Evolutionary conservation across 2,888 invertebrate genomes (phyloP).

Genomic region (Seira sanloemensis): DNA sequence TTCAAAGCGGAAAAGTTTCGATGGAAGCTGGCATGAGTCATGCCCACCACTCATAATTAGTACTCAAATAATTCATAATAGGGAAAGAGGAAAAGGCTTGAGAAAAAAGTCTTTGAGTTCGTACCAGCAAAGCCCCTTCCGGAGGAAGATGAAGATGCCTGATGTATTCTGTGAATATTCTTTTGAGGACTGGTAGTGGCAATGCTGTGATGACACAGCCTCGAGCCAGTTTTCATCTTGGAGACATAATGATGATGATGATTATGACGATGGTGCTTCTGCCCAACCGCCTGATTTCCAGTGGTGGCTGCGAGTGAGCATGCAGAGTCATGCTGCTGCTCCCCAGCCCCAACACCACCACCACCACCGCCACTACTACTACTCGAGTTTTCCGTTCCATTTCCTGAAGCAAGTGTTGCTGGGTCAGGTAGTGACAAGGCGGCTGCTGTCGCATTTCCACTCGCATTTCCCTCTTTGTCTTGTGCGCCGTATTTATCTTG

Average conservation of each 20-base stretch:
- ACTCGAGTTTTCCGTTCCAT: conserved; percentile 47
- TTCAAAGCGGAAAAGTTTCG: too few relatives aligned
- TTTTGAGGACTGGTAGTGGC: conserved; percentile 71
- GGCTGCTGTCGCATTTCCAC: conserved; percentile 26
- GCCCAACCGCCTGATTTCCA: conserved; percentile 19
- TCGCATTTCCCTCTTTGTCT: conserved; percentile 29
- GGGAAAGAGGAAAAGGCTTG: too few relatives aligned
- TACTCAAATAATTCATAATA: neutral
- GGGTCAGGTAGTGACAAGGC: conserved; percentile 63
- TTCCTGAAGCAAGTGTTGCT: conserved; percentile 55
- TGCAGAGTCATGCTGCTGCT: conserved; percentile 24
- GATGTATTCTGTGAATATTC: conserved; percentile 69
- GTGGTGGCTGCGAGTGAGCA: conserved; percentile 13
- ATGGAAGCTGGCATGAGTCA: neutral
- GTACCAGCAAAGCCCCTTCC: conserved; percentile 58
- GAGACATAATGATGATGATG: conserved; percentile 59
- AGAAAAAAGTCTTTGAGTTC: neutral
- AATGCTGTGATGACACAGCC: conserved; percentile 73
- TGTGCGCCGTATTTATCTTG: conserved; percentile 32
- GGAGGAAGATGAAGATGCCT: conserved; percentile 45
- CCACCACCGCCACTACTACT: conserved; percentile 37
- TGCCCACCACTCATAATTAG: neutral
- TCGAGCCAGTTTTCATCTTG: conserved; percentile 70
- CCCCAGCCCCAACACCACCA: conserved; percentile 23
- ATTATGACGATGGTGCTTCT: conserved; percentile 39